A percentile compares a stretch with the other conserved stretches of the same genome.
phyloP scores from a whole-genome alignment of 2,888 invertebrate genomes.

The Rhagonycha lutea region DNA sequence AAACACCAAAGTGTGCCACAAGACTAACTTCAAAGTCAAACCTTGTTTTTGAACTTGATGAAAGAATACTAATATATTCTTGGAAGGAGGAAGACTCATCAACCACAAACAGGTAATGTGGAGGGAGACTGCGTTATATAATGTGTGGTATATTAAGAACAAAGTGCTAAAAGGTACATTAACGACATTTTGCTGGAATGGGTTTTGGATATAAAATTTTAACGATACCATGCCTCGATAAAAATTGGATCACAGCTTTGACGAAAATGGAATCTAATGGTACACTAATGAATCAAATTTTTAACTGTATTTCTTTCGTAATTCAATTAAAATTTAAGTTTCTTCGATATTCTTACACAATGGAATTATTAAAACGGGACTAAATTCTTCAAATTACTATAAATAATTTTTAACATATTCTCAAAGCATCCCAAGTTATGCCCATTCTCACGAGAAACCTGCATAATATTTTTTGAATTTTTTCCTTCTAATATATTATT shows the following conservation, averaged over 20 bases:
- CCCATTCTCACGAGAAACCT: not conserved
- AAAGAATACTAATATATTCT: constrained; percentile 37
- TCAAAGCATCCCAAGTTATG: not conserved
- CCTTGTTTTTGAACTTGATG: constrained; percentile 39
- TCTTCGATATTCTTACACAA: not conserved
- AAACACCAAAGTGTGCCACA: constrained; percentile 34
- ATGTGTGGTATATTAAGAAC: not conserved
- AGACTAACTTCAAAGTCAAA: constrained; percentile 26
- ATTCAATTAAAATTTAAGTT: not conserved
- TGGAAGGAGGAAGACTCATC: constrained; percentile 37
- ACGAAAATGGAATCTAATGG: not conserved
- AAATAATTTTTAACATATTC: not conserved
- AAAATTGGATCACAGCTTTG: not conserved
- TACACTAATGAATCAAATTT: not conserved
- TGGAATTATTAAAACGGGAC: not conserved
- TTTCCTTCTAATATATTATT: not conserved
- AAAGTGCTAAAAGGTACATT: not conserved
- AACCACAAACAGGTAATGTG: constrained; percentile 30
- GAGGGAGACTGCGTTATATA: constrained; percentile 19
- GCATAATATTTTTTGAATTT: not conserved
- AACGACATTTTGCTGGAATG: not conserved
- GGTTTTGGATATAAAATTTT: not conserved
- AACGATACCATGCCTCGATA: not conserved
- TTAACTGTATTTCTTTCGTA: not conserved
- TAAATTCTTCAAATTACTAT: not conserved